These are phyloP conservation scores for Xanthia icteritia DNA, from an alignment of 2,888 invertebrate genomes.

Conservation along the genomic window DNA sequence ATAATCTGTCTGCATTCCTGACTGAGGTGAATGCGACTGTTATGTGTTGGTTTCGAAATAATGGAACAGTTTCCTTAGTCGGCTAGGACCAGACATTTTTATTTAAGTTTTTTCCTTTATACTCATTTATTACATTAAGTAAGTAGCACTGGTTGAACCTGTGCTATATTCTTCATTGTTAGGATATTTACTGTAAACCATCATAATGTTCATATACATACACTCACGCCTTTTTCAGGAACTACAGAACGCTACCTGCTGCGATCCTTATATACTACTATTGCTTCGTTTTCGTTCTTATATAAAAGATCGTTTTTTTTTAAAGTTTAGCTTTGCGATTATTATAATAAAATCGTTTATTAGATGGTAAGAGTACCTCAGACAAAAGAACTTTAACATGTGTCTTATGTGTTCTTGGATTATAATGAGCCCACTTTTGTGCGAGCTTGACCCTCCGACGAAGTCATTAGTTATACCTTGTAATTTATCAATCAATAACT, in stretches of 20 bases:
- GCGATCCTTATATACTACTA: too few species aligned
- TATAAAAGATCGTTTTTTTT: too few species aligned
- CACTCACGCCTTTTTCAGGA: too few species aligned
- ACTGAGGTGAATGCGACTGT: not conserved
- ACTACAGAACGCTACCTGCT: too few species aligned
- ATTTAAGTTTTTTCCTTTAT: not conserved
- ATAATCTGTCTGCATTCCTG: conserved; percentile 25
- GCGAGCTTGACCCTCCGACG: not conserved
- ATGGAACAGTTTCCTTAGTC: not conserved
- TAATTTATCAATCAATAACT: conserved; percentile 37
- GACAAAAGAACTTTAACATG: not conserved
- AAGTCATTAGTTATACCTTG: conserved; percentile 3
- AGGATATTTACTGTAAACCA: too few species aligned
- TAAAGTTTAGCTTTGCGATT: fast-evolving
- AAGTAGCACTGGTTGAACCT: too few species aligned
- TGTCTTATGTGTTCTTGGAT: not conserved
- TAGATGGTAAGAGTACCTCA: not conserved
- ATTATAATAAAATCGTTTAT: not conserved
- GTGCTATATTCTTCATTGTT: too few species aligned
- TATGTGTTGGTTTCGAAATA: not conserved
- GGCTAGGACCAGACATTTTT: not conserved
- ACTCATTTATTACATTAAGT: too few species aligned
- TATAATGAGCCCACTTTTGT: not conserved
- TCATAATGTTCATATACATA: too few species aligned
- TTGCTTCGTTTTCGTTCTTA: too few species aligned